Conservation (phyloP, 2,888 invertebrate genomes). For the Clunio marinus region DNA sequence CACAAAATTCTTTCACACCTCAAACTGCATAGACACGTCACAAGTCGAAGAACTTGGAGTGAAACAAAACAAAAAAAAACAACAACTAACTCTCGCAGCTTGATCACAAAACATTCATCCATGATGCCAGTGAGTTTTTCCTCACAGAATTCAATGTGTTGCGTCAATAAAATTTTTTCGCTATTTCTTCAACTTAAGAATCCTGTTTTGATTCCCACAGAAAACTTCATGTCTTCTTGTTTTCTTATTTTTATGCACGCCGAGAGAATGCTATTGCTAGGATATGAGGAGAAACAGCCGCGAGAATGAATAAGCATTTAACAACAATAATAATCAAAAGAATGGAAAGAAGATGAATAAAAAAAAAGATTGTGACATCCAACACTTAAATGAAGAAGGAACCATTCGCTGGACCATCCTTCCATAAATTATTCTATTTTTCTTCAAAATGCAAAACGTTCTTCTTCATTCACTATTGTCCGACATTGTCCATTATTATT, state of each 20-base stretch:
- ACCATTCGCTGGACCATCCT: conserved; percentile 38
- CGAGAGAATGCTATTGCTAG: conserved; percentile 18
- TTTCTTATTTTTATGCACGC: conserved; percentile 10
- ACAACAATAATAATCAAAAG: conserved; percentile 31
- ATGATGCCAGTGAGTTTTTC: background rate
- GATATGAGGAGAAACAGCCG: conserved; percentile 23
- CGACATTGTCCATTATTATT: no score
- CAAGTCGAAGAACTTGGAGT: no score
- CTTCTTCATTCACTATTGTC: background rate
- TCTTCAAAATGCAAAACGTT: background rate
- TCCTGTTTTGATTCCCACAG: conserved; percentile 54
- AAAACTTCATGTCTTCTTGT: conserved; percentile 40
- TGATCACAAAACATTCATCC: background rate
- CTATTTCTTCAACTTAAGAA: conserved; percentile 41
- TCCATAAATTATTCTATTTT: conserved; percentile 36
- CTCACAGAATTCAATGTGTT: background rate
- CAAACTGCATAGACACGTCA: conserved; percentile 14
- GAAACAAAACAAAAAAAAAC: no score
- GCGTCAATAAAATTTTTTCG: no score
- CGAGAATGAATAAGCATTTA: conserved; percentile 24
- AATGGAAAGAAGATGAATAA: conserved; percentile 12
- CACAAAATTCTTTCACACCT: conserved; percentile 2
- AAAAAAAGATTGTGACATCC: conserved; percentile 51
- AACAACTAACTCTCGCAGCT: conserved; percentile 15
- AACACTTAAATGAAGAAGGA: conserved; percentile 46